phyloP scores from a whole-genome alignment of 2,113 vertebrate genomes.

The Oxygymnocypris stewartii region DNA sequence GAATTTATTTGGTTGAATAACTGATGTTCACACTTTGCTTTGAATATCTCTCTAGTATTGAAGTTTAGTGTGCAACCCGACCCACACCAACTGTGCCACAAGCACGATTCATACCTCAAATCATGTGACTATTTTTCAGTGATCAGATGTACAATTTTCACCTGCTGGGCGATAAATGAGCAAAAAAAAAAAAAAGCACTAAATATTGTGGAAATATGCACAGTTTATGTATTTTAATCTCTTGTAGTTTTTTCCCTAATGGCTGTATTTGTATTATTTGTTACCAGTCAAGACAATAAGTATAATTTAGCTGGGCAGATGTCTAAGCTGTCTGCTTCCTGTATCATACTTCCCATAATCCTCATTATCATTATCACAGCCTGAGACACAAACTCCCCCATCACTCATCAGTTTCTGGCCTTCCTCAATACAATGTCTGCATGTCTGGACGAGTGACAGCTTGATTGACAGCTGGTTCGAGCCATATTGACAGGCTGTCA shows the following conservation, averaged over 20 bases:
- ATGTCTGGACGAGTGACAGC: constrained; percentile 28
- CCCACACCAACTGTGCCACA: not conserved
- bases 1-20: not conserved
- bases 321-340: not conserved
- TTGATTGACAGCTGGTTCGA: constrained; percentile 52
- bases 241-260: not conserved
- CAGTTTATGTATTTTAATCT: not conserved
- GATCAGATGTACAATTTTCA: not conserved
- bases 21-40: not conserved
- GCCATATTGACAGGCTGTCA: constrained; percentile 51
- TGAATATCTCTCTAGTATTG: not conserved
- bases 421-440: constrained; percentile 7
- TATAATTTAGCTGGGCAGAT: not conserved
- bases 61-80: not conserved
- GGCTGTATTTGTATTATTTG: not conserved
- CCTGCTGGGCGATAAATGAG: not conserved
- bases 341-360: not conserved
- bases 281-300: not conserved
- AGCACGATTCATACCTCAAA: not conserved
- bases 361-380: not conserved
- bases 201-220: not conserved
- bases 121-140: not conserved
- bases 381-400: not conserved
- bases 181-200: not conserved
- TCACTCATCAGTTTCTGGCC: not conserved